phyloP scores from a whole-genome alignment of 2,888 invertebrate species.

The Mimas tiliae region DNA sequence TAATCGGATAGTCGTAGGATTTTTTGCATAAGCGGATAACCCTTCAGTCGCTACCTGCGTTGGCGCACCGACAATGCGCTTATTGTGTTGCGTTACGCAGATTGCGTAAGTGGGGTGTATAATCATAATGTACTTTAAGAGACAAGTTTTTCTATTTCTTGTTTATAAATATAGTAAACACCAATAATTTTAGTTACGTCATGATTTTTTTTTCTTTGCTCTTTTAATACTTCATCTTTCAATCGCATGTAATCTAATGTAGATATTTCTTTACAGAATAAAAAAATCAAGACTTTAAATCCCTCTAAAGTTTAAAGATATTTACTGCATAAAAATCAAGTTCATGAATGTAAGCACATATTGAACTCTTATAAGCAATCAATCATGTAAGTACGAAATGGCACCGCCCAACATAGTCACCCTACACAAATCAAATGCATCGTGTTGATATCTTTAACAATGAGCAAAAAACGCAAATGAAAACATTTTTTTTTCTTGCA shows the following conservation, averaged over 20 bases:
- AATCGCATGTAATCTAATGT: too few species aligned
- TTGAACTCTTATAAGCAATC: background rate
- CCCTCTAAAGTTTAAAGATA: too few species aligned
- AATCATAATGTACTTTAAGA: conserved; percentile 35
- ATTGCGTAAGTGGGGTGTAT: conserved; percentile 67
- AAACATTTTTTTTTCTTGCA: conserved; percentile 64
- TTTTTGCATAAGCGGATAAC: conserved; percentile 85
- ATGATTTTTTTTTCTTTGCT: too few species aligned
- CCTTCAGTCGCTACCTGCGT: conserved; percentile 77
- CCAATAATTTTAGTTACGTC: too few species aligned
- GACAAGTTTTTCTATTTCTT: conserved; percentile 43
- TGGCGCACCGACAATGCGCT: conserved; percentile 55
- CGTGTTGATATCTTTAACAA: conserved; percentile 60
- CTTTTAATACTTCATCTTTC: too few species aligned
- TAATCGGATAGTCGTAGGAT: conserved; percentile 77
- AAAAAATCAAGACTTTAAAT: too few species aligned
- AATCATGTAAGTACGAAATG: background rate
- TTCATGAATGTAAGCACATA: background rate
- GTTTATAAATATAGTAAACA: background rate
- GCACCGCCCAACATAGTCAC: conserved; percentile 48
- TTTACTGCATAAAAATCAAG: background rate
- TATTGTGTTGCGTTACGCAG: conserved; percentile 64
- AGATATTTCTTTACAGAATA: too few species aligned
- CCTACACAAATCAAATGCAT: conserved; percentile 57
- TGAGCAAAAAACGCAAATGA: conserved; percentile 77